A percentile compares a stretch with the other conserved stretches of the same genome.
phyloP scores from a whole-genome alignment of 2,797 vertebrate species.

The Enteromius afrohamiltoni region DNA sequence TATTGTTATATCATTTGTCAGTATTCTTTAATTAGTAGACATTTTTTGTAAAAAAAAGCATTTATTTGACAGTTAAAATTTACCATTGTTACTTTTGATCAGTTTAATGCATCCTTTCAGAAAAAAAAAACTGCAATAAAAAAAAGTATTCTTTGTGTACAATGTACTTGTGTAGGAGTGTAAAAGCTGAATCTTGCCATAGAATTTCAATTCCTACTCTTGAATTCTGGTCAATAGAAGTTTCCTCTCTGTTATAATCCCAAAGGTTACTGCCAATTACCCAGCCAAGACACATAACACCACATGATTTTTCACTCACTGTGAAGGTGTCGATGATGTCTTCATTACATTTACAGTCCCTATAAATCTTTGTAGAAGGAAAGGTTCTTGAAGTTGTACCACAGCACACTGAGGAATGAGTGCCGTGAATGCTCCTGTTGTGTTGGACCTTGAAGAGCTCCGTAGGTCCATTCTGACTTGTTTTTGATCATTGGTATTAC shows the following conservation, averaged over 20 bases:
- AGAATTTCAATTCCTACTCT: conserved; percentile 16
- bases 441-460: neutral
- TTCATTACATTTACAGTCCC: conserved; percentile 34
- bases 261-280: conserved; percentile 34
- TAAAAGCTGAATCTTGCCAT: neutral
- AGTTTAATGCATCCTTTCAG: neutral
- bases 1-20: neutral
- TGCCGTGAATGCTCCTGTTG: neutral
- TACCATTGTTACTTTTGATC: neutral
- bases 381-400: neutral
- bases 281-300: conserved; percentile 49
- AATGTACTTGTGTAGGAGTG: neutral
- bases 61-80: neutral
- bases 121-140: neutral
- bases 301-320: conserved; percentile 21
- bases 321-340: conserved; percentile 31
- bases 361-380: conserved; percentile 5
- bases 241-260: conserved; percentile 41
- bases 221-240: conserved; percentile 27
- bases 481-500: neutral
- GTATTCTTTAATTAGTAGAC: neutral
- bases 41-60: neutral
- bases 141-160: neutral
- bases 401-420: neutral
- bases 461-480: neutral